Base-by-base conservation (phyloP, 2,888 invertebrate genomes). In the Orchesella flavescens region DNA sequence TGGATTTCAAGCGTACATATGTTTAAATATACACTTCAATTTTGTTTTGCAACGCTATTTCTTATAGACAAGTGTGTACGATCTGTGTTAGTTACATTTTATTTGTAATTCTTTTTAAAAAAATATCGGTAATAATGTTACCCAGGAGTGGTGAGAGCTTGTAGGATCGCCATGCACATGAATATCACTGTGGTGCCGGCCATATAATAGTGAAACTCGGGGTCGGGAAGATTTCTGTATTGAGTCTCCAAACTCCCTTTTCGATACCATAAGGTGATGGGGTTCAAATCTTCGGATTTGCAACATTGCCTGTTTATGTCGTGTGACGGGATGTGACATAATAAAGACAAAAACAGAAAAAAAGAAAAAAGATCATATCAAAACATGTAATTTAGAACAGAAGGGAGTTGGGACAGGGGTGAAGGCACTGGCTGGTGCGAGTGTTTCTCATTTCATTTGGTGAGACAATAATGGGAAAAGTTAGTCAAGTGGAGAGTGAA, bases 141-240 rank as follows among this genome's bases (percentile, higher is more conserved):
- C 97, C 93, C 93, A 68, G 94, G 94, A 86, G 96, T 92, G 75
- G 95, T 94, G 81, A 95, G 91, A 57, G 95, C 91, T 90, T 97
- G 97, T 89, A 96, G 94, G 80, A 93, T 91, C 69, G 94, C 94
- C 89, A 97, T 93, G 75, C 94, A 92, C 3, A 94, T 89, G 90
- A 97, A 97, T 74, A 97, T 92, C 23, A 93, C 91, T 44, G 94
- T 93, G 3, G 96, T 94, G 89, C 95, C 95, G 0, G 94, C 93
- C 81, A 97, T 93, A 91, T 97, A 96, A 90, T 94, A 95, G 88
- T 95, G 94, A 91, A 96, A 97, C 90, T 95, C 95, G 10, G 93
- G 92, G 90, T 97, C 97, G 1, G 93, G 92, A 89, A 95, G 95
- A 86, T 93, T 93, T 65, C 94, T 92, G 90, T 96, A 97, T 89